Percentiles rank a stretch among this genome's conserved stretches.
These are phyloP conservation scores for Callosobruchus maculatus DNA, from an alignment of 2,888 invertebrate species.

Conservation along the genomic window DNA sequence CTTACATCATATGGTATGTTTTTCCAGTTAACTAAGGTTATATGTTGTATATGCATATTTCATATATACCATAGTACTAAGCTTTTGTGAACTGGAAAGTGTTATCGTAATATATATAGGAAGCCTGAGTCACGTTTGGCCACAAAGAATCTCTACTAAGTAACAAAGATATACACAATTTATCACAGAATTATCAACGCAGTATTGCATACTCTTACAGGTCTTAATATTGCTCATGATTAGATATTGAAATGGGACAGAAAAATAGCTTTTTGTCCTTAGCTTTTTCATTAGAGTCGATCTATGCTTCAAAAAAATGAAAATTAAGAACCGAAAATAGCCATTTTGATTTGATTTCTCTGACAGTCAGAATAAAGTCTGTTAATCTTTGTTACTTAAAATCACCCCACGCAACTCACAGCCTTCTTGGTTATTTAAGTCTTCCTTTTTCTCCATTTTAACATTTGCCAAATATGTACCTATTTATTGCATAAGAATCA, in stretches of 20 bases:
- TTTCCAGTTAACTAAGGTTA: neutral
- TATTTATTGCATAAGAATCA: conserved; percentile 36
- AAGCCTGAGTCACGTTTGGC: too few relatives aligned
- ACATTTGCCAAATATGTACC: conserved; percentile 39
- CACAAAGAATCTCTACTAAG: too few relatives aligned
- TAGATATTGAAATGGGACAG: too few relatives aligned
- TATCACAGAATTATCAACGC: too few relatives aligned
- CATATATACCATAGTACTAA: neutral
- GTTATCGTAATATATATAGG: neutral
- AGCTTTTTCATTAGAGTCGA: too few relatives aligned
- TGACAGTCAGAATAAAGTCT: neutral
- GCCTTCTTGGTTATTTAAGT: conserved; percentile 27
- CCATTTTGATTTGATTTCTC: too few relatives aligned
- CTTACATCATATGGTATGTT: neutral
- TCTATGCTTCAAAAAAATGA: too few relatives aligned
- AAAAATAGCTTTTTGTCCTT: too few relatives aligned
- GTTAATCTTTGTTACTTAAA: neutral
- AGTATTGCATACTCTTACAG: neutral
- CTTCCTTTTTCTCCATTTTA: conserved; percentile 33
- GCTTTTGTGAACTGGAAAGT: neutral
- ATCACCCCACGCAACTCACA: neutral
- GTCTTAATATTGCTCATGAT: too few relatives aligned
- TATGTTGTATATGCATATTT: neutral
- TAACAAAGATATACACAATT: neutral
- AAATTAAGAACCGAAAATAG: too few relatives aligned